Base-by-base conservation (phyloP, 2,888 invertebrate species). In the Drosophila sordidapex region DNA sequence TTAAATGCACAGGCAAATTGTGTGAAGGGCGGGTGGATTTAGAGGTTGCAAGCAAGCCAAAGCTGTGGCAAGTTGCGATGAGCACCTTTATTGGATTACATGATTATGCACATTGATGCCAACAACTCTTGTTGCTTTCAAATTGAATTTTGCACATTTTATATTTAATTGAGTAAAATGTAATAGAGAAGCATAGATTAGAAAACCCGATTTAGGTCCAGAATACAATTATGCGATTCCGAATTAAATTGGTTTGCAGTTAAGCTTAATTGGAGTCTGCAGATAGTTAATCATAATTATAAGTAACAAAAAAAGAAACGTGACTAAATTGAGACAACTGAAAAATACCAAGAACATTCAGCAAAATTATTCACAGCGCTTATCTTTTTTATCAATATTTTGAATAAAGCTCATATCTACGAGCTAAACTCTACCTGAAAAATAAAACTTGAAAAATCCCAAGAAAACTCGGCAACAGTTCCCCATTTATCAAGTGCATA, bases 31-130 rank as follows among this genome's bases (percentile, higher is more conserved):
- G 54, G 54, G 31, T 18, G 15, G 31, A 38, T 35, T 61, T 49
- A 27, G 2, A 36, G 35, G 48, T 35, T 57, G 48, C 18, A n/a
- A 21, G 6, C 27, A 18, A 60, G 65, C 64, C 43, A 15, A 29
- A 57, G 54, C 46, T 61, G 57, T 36, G 46, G 58, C 48, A 40
- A 72, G 48, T 40, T 58, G 29, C 29, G 38, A 40, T 58, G n/a
- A 27, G 31, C 5, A 33, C n/a, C 18, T 51, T 58, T 54, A 54
- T 46, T 70, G 31, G 25, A 46, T 31, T 40, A 18, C 3, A 56
- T 5, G 38, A 57, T 11, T 15, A 18, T 49, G 29, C 27, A 49
- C 5, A 49, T 11, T 27, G 11, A 27, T 27, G 25, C 1, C 25
- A 18, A 49, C 27, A 46, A 46, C 8, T 46, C 46, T 46, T 46